Evolutionary conservation across 2,797 vertebrate genomes (phyloP), one percentile per base, ranked within the genome.

Genomic region (Poliocrania exsul): DNA sequence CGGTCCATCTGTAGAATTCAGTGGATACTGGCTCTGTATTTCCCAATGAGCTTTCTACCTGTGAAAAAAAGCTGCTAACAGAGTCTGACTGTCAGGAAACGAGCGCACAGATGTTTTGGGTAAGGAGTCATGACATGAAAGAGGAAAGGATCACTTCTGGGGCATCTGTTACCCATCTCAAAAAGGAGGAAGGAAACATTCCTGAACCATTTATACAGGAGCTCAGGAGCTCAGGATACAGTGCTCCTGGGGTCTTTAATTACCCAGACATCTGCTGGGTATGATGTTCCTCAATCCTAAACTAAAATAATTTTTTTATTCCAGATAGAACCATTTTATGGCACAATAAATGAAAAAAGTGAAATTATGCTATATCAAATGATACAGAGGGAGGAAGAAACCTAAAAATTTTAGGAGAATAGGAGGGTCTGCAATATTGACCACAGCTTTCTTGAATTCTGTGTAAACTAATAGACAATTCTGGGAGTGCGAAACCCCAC

Each of bases 111-210:
- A 83, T 83, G 73, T 18, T 72, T 88, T 84, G 57, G 20, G 47
- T 86, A 81, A 86, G 65, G 38, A 92, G 40, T 62, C 35, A 40
- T 74, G 82, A 66, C 69, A 61, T 25, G 51, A 69, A 95, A 96
- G 80, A 58, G 0, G 0, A 70, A 90, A 90, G 70, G 62, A 86
- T 91, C 31, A 5, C 74, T 91, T 46, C 53, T 87, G 54, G 54
- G 54, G 80, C 87, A 92, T 93, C 75, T 96, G 91, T 78, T 93
- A 89, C 31, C 6, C 16, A 74, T 88, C 87, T 86, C 2, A 2
- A 79, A 92, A 86, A 74, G 16, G 56, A 86, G 78, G 70, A 86
- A 74, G 50, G 81, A 88, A 92, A 81, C 42, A 58, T 86, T 90
- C 69, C 54, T 90, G 42, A 83, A 72, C 23, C 66, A 25, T 94